Percentiles rank a stretch among this genome's conserved stretches.
Conservation (phyloP, 2,888 invertebrate genomes). For the Byasa hedistus region DNA sequence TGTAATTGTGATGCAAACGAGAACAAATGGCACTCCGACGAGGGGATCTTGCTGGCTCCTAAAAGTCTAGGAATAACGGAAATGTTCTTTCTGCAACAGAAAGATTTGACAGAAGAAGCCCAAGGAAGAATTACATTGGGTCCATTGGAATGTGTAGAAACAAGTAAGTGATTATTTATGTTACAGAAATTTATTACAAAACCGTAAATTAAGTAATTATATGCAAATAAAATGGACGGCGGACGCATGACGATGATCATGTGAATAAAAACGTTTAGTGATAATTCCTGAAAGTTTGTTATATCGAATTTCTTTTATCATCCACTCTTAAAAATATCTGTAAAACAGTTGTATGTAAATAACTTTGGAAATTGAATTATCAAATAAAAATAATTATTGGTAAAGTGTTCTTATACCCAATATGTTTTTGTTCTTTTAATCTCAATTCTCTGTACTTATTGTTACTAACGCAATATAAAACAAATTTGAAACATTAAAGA, state of each 20-base stretch:
- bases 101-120: slow-evolving; percentile 89
- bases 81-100: slow-evolving; percentile 94
- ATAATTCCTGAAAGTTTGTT: background rate
- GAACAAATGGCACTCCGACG: slow-evolving; percentile 93
- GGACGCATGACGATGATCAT: too few species aligned
- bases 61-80: slow-evolving; percentile 93
- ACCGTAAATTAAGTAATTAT: too few species aligned
- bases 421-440: too few species aligned
- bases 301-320: background rate
- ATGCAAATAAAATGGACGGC: too few species aligned
- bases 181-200: background rate
- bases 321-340: too few species aligned
- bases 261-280: background rate
- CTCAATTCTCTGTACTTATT: too few species aligned
- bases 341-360: too few species aligned
- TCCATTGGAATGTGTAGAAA: slow-evolving; percentile 95
- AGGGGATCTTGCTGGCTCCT: slow-evolving; percentile 89
- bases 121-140: slow-evolving; percentile 93
- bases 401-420: too few species aligned
- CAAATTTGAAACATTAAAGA: too few species aligned
- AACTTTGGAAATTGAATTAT: too few species aligned
- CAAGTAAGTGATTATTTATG: slow-evolving; percentile 83
- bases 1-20: slow-evolving; percentile 95
- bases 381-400: too few species aligned
- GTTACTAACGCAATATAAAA: too few species aligned